Evolutionary conservation across 2,113 vertebrate genomes (phyloP), one percentile per base, ranked within the genome.

Genomic region (Collichthys lucidus): DNA sequence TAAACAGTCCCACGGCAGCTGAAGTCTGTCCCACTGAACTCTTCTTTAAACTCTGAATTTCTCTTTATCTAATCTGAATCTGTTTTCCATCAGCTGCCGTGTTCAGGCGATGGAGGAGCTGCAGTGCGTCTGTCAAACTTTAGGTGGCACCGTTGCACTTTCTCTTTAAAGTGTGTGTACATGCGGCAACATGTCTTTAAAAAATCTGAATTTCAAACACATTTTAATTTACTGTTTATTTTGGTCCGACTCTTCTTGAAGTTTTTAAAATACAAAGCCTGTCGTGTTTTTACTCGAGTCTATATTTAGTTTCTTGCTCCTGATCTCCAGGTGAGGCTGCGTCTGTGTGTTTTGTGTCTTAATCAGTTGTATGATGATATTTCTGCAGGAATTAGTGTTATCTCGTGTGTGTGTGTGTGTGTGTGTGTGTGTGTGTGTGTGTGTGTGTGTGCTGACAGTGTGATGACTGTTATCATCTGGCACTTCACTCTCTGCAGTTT

Each of bases 131-230:
- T 4, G 11, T 50, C 7, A 0, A 42, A 17, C 89, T 40, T 8
- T 0, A 88, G 91, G 60, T 71, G 92, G 88, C 86, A 68, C 10
- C 79, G 3, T 89, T 67, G 84, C 11, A 59, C 82, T 15, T 11
- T 29, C 67, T 19, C 49, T 50, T 78, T 52, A 61, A 64, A 79
- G 73, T 46, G 75, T 42, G 11, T 26, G 10, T 44, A 66, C 66
- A 74, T 19, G 2, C 35, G 44, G 11, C 49, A 69, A 78, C 24
- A 26, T 20, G 62, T 11, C 65, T 29, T 63, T 79, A 29, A 47
- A 66, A 59, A 52, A 84, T 79, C 63, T 80, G 79, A 86, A 83
- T 86, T 90, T 91, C 83, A 91, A 89, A 89, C 71, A 56, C 47
- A 82, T 87, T 88, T 81, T 74, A 77, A 79, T 82, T 78, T 53